Evolutionary conservation across 2,888 invertebrate species (phyloP).

Genomic region (Beris chalybata): DNA sequence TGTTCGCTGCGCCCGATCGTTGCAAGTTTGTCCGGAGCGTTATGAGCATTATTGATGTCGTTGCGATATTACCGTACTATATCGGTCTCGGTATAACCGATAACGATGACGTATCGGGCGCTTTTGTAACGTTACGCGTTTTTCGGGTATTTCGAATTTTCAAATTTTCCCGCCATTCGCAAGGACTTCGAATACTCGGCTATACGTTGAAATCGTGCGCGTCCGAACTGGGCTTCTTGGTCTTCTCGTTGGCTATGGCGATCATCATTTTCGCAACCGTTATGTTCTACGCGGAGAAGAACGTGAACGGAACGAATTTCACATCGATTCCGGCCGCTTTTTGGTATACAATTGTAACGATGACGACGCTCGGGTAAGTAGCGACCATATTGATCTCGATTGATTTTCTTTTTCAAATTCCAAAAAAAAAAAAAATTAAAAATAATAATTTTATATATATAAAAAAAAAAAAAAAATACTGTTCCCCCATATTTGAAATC

Average conservation of each 20-base stretch:
- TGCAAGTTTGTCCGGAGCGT: slow-evolving; percentile 97
- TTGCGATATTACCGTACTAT: slow-evolving; percentile 98
- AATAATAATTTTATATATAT: too few species aligned
- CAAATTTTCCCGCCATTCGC: slow-evolving; percentile 99
- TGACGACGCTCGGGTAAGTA: slow-evolving; percentile 98
- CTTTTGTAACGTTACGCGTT: slow-evolving; percentile 97
- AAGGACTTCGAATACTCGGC: slow-evolving; percentile 96
- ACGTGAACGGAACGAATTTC: slow-evolving; percentile 94
- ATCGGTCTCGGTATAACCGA: slow-evolving; percentile 97
- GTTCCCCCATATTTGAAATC: too few species aligned
- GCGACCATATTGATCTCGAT: background rate
- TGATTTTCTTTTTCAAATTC: background rate
- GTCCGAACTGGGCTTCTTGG: slow-evolving; percentile 97
- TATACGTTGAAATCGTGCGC: slow-evolving; percentile 99
- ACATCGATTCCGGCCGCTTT: slow-evolving; percentile 99
- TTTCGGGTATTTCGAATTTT: slow-evolving; percentile 99
- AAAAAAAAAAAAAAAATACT: too few species aligned
- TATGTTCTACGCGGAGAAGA: slow-evolving; percentile 99
- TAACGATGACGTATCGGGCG: slow-evolving; percentile 98
- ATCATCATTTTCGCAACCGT: slow-evolving; percentile 99
- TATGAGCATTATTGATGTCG: slow-evolving; percentile 99
- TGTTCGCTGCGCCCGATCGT: slow-evolving; percentile 98
- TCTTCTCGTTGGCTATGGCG: slow-evolving; percentile 99
- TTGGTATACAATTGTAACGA: slow-evolving; percentile 99
- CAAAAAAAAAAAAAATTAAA: too few species aligned